phyloP scores from a whole-genome alignment of 2,113 vertebrate genomes.

The Taxidea taxus region DNA sequence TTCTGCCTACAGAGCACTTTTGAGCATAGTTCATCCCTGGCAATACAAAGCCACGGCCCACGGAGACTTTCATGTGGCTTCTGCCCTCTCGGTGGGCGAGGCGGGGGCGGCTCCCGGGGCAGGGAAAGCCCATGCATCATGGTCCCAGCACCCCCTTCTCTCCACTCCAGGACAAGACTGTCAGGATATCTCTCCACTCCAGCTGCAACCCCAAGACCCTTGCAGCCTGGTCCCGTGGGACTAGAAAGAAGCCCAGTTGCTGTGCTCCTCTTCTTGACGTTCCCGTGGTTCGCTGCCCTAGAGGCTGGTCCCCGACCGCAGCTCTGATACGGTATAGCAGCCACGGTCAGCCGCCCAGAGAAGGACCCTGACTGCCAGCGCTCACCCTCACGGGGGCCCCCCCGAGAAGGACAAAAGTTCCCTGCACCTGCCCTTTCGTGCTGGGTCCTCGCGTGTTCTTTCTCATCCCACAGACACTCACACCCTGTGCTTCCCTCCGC shows the following conservation, averaged over 20 bases:
- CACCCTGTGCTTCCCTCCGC: rapidly evolving
- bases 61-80: background rate
- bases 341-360: background rate
- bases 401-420: background rate
- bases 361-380: no score
- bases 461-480: rapidly evolving
- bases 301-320: rapidly evolving
- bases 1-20: constrained; percentile 70
- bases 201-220: background rate
- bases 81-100: rapidly evolving
- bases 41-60: background rate
- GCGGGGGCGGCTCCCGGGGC: background rate
- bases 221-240: rapidly evolving
- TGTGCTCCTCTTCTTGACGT: rapidly evolving
- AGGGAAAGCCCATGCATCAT: rapidly evolving
- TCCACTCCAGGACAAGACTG: background rate
- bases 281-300: rapidly evolving
- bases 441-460: rapidly evolving
- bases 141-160: background rate
- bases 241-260: background rate
- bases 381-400: background rate
- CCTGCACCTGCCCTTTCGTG: rapidly evolving
- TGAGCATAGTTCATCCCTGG: constrained; percentile 48
- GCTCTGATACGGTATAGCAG: rapidly evolving
- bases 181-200: background rate